phyloP scores from a whole-genome alignment of 2,113 vertebrate species.

The Equus przewalskii region DNA sequence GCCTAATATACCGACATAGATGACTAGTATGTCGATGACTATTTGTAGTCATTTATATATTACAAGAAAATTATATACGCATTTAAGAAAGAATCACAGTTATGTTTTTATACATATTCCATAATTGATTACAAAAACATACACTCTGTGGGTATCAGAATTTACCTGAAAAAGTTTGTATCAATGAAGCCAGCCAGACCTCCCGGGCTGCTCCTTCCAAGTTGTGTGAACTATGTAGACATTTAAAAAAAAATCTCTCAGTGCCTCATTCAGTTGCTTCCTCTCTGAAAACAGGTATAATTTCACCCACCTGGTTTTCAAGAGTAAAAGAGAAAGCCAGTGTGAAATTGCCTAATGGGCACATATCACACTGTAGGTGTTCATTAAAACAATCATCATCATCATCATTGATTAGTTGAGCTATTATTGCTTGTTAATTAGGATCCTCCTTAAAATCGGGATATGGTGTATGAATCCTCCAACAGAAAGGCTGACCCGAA shows the following conservation, averaged over 20 bases:
- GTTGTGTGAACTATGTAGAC: background rate
- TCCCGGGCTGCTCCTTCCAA: background rate
- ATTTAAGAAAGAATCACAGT: background rate
- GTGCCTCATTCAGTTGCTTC: background rate
- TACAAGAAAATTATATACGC: background rate
- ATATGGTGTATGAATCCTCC: rapidly evolving
- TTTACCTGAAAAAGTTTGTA: background rate
- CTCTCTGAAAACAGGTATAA: background rate
- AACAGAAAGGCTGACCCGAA: background rate
- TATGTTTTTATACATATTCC: background rate
- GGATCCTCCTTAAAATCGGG: background rate
- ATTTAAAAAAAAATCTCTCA: background rate
- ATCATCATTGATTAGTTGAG: background rate
- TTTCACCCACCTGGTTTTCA: background rate
- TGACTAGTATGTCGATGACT: background rate
- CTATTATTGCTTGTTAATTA: background rate
- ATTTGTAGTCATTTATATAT: too few relatives aligned
- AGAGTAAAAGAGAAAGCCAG: background rate
- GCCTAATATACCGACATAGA: background rate
- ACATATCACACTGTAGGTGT: background rate
- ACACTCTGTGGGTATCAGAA: background rate
- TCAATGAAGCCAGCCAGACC: background rate
- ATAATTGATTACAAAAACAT: background rate
- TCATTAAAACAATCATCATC: background rate
- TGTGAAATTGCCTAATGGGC: too few relatives aligned